These are phyloP conservation scores for Marasmarcha lunaedactyla DNA, from an alignment of 2,888 invertebrate species.

Conservation along the genomic window DNA sequence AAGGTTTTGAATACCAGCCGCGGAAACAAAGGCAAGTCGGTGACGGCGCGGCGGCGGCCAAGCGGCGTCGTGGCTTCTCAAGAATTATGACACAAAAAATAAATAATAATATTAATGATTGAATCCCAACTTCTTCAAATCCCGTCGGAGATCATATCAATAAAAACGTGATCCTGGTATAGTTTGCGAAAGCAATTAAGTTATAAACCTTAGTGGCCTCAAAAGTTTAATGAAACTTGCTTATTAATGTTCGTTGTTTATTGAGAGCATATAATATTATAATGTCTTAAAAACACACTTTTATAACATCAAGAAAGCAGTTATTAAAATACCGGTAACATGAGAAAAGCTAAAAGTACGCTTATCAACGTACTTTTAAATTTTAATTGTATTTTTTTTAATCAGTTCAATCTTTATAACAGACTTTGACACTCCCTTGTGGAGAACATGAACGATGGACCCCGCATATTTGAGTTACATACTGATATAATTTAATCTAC, in stretches of 20 bases:
- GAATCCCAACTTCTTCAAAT: conserved; percentile 32
- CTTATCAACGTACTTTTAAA: too few relatives aligned
- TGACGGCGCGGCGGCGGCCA: conserved; percentile 25
- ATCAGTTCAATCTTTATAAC: too few relatives aligned
- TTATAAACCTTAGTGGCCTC: conserved; percentile 57
- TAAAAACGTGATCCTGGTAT: conserved; percentile 59
- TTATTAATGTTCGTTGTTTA: conserved; percentile 47
- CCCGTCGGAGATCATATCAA: conserved; percentile 34
- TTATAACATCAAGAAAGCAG: too few relatives aligned
- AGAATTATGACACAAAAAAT: conserved; percentile 49
- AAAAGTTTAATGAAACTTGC: conserved; percentile 56
- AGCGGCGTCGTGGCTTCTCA: conserved; percentile 38
- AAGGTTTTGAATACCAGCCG: conserved; percentile 3
- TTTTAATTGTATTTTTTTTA: too few relatives aligned
- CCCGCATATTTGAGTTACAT: too few relatives aligned
- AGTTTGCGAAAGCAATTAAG: conserved; percentile 64
- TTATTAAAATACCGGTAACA: too few relatives aligned
- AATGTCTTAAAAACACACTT: conserved; percentile 21
- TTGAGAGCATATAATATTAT: conserved; percentile 34
- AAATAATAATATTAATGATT: conserved; percentile 27
- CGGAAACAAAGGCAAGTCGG: conserved; percentile 16
- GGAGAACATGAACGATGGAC: too few relatives aligned
- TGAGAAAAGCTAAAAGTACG: too few relatives aligned
- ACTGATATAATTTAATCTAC: too few relatives aligned
- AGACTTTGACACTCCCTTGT: too few relatives aligned